A percentile compares a stretch with the other conserved stretches of the same genome.
phyloP scores from a whole-genome alignment of 1,140 invertebrate genomes.

The Ruditapes philippinarum region DNA sequence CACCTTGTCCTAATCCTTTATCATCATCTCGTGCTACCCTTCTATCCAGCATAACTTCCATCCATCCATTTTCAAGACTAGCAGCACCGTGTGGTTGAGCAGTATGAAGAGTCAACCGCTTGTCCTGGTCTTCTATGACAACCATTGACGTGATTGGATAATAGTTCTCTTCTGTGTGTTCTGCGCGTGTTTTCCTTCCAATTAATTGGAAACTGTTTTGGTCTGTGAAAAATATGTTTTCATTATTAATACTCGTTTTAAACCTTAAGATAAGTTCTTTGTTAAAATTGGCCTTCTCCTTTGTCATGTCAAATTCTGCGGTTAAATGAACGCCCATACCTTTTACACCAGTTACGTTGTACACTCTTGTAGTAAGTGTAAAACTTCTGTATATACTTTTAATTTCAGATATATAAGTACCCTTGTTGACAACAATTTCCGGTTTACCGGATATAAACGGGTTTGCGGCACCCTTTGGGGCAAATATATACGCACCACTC shows the following conservation, averaged over 20 bases:
- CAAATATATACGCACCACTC: constrained; percentile 65
- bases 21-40: constrained; percentile 95
- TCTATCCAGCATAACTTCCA: constrained; percentile 95
- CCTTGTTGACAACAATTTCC: neutral
- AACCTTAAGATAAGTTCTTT: constrained; percentile 92
- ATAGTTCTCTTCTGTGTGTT: constrained; percentile 94
- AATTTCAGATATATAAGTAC: constrained; percentile 92
- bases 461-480: constrained; percentile 79
- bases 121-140: constrained; percentile 93
- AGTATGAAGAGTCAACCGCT: constrained; percentile 91
- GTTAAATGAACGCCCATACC: constrained; percentile 91
- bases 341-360: constrained; percentile 30
- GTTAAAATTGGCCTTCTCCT: neutral
- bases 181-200: constrained; percentile 89
- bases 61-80: constrained; percentile 92
- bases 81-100: constrained; percentile 95
- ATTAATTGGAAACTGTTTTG: constrained; percentile 94
- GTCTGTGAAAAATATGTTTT: constrained; percentile 94
- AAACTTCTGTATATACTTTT: constrained; percentile 87
- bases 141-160: constrained; percentile 94
- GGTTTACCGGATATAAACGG: neutral
- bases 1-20: constrained; percentile 95
- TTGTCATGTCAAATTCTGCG: constrained; percentile 85
- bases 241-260: constrained; percentile 91
- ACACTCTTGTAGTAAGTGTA: constrained; percentile 77